Evolutionary conservation across 2,888 invertebrate species (phyloP), one percentile per base, ranked within the genome.

Genomic region (Rhodophaea formosa): DNA sequence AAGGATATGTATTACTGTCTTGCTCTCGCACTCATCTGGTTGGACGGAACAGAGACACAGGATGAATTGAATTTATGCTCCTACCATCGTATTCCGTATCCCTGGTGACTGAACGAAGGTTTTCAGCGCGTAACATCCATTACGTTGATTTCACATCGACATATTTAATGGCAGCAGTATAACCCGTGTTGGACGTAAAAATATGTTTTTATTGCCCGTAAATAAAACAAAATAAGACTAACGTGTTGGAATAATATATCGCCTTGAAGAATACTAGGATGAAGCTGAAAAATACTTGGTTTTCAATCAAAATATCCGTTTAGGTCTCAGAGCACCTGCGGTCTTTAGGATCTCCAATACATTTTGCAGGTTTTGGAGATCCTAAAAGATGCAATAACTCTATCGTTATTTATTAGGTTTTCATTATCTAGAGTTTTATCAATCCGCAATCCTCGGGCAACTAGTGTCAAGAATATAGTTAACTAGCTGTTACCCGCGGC

Each of bases 21-120:
- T 82, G 70, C 78, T 89, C 82, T 71, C 78, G 74, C 88, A 75
- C 77, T 79, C 78, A 71, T 82, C 85, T 85, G 86, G 85, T 88
- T 87, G 88, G 88, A 79, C 69, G 75, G 75, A 82, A 84, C 80
- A 79, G 68, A 82, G 82, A 87, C 83, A 86, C 86, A 83, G 85
- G 77, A 86, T 83, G 86, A 89, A 88, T 89, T 88, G 81, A 88
- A 89, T 89, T 86, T 86, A 76, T 77, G 71, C 83, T 68, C 71
- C 69, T 71, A 87, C 85, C 68, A 72, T 65, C 68, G 67, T 62
- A 69, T 64, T 63, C 63, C 64, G 62, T 58, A 57, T 69, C 64
- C 65, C 64, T 66, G 68, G 68, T 67, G 66, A 71, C 73, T 76
- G 80, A 70, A 65, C 8, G 32, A 16, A 59, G 56, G 16, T 23